These are phyloP conservation scores for Protonemura montana DNA, from an alignment of 2,888 invertebrate species.

Conservation along the genomic window DNA sequence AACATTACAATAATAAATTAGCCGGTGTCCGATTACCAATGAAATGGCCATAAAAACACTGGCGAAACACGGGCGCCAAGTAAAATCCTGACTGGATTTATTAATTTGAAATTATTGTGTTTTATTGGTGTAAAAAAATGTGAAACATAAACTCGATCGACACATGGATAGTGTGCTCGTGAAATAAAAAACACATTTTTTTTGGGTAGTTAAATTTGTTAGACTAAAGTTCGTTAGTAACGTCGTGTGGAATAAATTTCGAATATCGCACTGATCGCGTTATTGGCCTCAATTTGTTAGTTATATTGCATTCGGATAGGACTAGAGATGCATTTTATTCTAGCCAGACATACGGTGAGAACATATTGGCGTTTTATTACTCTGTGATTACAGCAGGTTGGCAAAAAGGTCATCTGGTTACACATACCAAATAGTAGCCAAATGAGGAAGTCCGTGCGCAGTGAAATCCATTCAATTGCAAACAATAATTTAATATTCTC, in stretches of 20 bases:
- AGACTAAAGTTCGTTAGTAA: background rate
- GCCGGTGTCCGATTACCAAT: background rate
- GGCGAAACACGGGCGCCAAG: background rate
- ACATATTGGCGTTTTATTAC: background rate
- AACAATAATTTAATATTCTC: no score
- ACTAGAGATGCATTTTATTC: background rate
- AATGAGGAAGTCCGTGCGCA: no score
- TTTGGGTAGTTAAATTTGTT: background rate
- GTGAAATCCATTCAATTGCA: no score
- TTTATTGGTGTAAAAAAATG: background rate
- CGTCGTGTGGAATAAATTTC: background rate
- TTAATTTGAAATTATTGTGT: conserved; percentile 29
- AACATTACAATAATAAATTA: conserved; percentile 32
- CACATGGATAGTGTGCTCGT: background rate
- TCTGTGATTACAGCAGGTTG: background rate
- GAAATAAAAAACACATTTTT: background rate
- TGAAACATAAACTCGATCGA: conserved; percentile 17
- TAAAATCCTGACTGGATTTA: conserved; percentile 12
- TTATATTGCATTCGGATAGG: background rate
- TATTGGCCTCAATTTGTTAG: background rate
- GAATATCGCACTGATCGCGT: background rate
- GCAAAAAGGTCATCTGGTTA: no score
- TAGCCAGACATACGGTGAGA: background rate
- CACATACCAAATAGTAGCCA: no score
- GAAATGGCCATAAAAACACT: conserved; percentile 9